These are phyloP conservation scores for Bolborhynchus lineola DNA, from an alignment of 2,113 vertebrate species.

Conservation along the genomic window DNA sequence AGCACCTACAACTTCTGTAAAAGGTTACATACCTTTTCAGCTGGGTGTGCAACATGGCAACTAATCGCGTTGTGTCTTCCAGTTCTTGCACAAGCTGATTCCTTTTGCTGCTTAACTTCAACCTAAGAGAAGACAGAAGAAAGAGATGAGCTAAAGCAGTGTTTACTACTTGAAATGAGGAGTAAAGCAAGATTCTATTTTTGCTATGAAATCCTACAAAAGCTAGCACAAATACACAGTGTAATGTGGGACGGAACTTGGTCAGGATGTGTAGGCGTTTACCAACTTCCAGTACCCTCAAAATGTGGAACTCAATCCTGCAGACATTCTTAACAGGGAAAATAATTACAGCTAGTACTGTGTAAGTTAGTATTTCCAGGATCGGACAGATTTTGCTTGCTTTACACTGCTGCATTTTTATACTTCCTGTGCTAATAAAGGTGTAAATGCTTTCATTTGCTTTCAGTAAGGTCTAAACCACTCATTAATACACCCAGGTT, in stretches of 20 bases:
- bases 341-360: neutral
- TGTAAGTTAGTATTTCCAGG: neutral
- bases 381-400: neutral
- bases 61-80: constrained; percentile 89
- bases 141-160: neutral
- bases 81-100: constrained; percentile 91
- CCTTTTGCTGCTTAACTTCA: constrained; percentile 89
- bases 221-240: neutral
- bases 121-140: constrained; percentile 60
- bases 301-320: neutral
- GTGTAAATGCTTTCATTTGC: neutral
- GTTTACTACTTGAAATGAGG: neutral
- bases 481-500: too few relatives aligned
- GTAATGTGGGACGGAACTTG: neutral
- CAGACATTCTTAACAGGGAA: neutral
- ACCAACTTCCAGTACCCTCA: neutral
- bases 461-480: neutral
- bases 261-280: neutral
- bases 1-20: neutral
- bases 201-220: neutral
- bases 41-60: constrained; percentile 83
- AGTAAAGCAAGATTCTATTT: neutral
- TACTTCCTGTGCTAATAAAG: neutral
- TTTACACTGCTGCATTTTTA: neutral
- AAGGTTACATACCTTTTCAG: constrained; percentile 84